phyloP scores from a whole-genome alignment of 2,113 vertebrate genomes.

The Nyctereutes procyonoides region DNA sequence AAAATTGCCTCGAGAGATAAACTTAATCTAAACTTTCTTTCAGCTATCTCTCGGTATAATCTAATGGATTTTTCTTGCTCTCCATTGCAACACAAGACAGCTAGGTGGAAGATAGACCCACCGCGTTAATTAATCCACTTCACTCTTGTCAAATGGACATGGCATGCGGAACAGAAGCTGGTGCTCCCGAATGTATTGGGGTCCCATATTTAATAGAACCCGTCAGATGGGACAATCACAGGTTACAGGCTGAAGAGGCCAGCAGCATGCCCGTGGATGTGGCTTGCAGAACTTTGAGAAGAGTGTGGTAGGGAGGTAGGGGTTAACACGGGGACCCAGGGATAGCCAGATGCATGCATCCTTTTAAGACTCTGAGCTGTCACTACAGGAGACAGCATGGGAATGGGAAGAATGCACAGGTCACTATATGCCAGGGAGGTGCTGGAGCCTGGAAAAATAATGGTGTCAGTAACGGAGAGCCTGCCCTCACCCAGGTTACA shows the following conservation, averaged over 20 bases:
- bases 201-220: conserved; percentile 48
- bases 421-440: not conserved
- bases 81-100: conserved; percentile 76
- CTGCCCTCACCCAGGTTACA: not conserved
- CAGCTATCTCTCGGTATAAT: conserved; percentile 76
- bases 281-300: not conserved
- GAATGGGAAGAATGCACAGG: not conserved
- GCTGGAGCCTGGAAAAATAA: not conserved
- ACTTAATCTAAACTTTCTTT: conserved; percentile 85
- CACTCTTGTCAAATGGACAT: conserved; percentile 57
- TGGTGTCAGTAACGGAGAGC: not conserved
- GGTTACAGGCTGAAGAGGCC: not conserved
- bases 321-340: not conserved
- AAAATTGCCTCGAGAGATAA: conserved; percentile 87
- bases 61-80: conserved; percentile 74
- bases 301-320: not conserved
- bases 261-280: not conserved
- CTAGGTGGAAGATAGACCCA: conserved; percentile 58
- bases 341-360: not conserved
- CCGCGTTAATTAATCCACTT: conserved; percentile 78
- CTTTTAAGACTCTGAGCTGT: not conserved
- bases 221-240: not conserved
- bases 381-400: not conserved
- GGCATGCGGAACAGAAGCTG: not conserved
- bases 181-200: conserved; percentile 51